These are phyloP conservation scores for Epirrhoe alternata DNA, from an alignment of 2,888 invertebrate genomes.

Conservation along the genomic window DNA sequence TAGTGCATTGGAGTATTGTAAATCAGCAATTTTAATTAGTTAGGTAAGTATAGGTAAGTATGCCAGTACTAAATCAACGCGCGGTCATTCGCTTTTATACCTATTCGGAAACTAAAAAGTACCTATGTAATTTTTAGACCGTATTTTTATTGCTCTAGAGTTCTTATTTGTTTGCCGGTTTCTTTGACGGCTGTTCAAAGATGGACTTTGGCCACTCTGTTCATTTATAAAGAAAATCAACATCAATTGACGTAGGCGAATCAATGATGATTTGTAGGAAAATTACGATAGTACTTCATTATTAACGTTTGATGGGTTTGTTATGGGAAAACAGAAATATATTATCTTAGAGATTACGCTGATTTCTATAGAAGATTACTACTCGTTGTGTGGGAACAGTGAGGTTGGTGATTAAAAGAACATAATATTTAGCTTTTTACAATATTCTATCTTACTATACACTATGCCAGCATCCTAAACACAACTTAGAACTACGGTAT, in stretches of 20 bases:
- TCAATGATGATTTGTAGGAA: constrained; percentile 28
- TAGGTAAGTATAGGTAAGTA: constrained; percentile 22
- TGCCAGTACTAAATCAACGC: constrained; percentile 11
- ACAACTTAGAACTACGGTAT: too few relatives aligned
- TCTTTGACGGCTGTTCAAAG: constrained; percentile 18
- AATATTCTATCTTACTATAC: too few relatives aligned
- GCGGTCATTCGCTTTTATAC: constrained; percentile 50
- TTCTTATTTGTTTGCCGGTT: constrained; percentile 7
- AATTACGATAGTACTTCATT: constrained; percentile 26
- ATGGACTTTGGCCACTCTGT: constrained; percentile 57
- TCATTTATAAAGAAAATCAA: constrained; percentile 53
- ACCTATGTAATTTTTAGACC: not conserved
- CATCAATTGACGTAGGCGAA: constrained; percentile 55
- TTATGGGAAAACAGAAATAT: constrained; percentile 21
- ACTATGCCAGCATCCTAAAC: too few relatives aligned
- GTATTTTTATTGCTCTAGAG: constrained; percentile 20
- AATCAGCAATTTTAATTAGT: constrained; percentile 57
- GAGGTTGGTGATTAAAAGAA: not conserved
- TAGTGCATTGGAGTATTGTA: constrained; percentile 23
- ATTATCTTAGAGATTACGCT: constrained; percentile 8
- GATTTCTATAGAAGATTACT: not conserved
- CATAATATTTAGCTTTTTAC: not conserved
- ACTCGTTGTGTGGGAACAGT: constrained; percentile 3
- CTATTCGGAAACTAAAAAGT: not conserved
- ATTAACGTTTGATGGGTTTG: constrained; percentile 24